Evolutionary conservation across 2,888 invertebrate species (phyloP), one percentile per base, ranked within the genome.

Genomic region (Proisotoma minuta): DNA sequence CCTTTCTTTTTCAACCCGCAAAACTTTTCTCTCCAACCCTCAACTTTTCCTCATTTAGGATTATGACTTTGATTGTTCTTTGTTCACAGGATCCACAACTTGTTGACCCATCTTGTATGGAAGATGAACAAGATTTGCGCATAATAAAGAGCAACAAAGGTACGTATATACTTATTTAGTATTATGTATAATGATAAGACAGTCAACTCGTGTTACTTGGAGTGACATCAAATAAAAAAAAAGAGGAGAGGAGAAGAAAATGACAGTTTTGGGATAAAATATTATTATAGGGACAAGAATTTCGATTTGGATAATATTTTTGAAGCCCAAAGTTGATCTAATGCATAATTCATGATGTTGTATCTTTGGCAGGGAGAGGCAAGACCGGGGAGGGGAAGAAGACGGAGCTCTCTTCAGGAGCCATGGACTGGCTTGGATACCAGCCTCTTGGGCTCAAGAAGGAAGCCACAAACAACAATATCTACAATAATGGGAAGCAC

Each of bases 401-500:
- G 22, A 26, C 47, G 24, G 34, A 58, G 52, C 28, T 28, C 27
- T 20, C 28, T 29, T 20, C 26, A 47, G 51, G 49, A 22, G 26
- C 18, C 8, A 64, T 62, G 49, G 73, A 71, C 58, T 91, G 90
- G 90, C 88, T 89, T 3, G 88, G 89, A 64, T 90, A 89, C 78
- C 87, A 88, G 73, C 88, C 89, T 81, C 62, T 73, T 20, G 74
- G 72, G 26, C 65, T 73, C 34, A 74, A 74, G 70, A 75, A 74
- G 57, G 71, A 71, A 49, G 60, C 64, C 23, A 60, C 66, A 62
- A 73, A 73, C 64, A 73, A 69, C 57, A 70, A 66, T 43, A 54
- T 65, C 48, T 71, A 71, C 63, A 67, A 64, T 57, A 73, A 73
- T 51, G 73, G 73, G 48, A 73, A 73, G 57, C 65, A 69, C 47